Conservation (phyloP, 2,113 vertebrate species). For the Benitochromis conjunctus region DNA sequence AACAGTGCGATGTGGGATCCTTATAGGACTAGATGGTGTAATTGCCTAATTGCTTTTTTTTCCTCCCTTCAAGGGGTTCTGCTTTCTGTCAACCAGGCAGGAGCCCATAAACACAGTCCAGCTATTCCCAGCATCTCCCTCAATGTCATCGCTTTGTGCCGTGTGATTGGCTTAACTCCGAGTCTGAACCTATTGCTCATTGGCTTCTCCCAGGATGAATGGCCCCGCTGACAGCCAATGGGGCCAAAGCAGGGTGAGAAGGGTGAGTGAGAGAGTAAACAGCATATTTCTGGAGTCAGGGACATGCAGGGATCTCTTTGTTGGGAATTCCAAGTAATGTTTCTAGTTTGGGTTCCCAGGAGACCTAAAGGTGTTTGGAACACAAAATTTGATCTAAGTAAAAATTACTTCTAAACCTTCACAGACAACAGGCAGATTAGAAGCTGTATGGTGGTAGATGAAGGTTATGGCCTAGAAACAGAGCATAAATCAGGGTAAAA, state of each 20-base stretch:
- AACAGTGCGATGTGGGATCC: conserved; percentile 68
- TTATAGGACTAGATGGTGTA: conserved; percentile 66
- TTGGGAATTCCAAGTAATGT: conserved; percentile 21
- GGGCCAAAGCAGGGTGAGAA: conserved; percentile 64
- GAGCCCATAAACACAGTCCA: conserved; percentile 66
- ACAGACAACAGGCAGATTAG: neutral
- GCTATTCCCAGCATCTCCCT: conserved; percentile 64
- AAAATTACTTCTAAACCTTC: neutral
- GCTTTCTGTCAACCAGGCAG: conserved; percentile 73
- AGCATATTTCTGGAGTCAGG: conserved; percentile 47
- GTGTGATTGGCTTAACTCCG: conserved; percentile 57
- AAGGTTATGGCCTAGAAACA: conserved; percentile 48
- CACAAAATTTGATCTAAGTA: neutral
- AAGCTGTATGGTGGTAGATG: conserved; percentile 25
- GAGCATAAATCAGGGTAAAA: conserved; percentile 52
- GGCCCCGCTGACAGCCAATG: conserved; percentile 67
- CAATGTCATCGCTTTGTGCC: conserved; percentile 41
- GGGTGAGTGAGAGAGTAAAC: conserved; percentile 47
- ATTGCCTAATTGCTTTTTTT: conserved; percentile 80
- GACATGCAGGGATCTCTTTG: neutral
- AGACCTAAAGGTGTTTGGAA: neutral
- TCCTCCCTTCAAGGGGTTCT: conserved; percentile 56
- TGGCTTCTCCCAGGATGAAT: conserved; percentile 68
- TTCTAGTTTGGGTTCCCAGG: conserved; percentile 17
- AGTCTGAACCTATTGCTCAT: conserved; percentile 42